These are phyloP conservation scores for Eriosoma lanigerum DNA, from an alignment of 1,140 invertebrate species.

Conservation along the genomic window DNA sequence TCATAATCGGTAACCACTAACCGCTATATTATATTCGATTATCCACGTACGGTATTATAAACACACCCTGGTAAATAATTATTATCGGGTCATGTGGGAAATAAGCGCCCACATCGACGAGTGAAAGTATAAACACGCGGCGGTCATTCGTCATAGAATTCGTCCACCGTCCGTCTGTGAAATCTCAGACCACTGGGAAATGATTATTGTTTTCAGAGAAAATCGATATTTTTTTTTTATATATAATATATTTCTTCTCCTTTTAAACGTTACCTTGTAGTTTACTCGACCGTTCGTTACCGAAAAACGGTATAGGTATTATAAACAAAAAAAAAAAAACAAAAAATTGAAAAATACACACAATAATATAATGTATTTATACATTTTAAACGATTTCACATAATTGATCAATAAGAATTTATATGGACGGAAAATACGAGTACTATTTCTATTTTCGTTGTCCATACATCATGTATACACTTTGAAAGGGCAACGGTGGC, in stretches of 20 bases:
- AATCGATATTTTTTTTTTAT: neutral
- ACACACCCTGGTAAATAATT: constrained; percentile 8
- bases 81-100: neutral
- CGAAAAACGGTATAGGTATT: neutral
- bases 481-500: too few relatives aligned
- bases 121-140: constrained; percentile 47
- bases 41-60: neutral
- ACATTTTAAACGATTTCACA: neutral
- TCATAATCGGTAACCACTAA: constrained; percentile 4
- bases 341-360: too few relatives aligned
- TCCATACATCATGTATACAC: neutral
- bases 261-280: neutral
- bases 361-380: too few relatives aligned
- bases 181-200: constrained; percentile 13
- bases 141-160: constrained; percentile 31
- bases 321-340: neutral
- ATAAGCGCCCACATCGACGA: constrained; percentile 2
- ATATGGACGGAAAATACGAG: neutral
- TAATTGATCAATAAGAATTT: neutral
- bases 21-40: too few relatives aligned
- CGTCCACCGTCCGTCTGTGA: constrained; percentile 21
- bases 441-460: neutral
- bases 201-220: neutral
- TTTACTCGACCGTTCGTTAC: neutral
- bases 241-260: neutral